Conservation (phyloP, 2,113 vertebrate species). For the Chionis minor region DNA sequence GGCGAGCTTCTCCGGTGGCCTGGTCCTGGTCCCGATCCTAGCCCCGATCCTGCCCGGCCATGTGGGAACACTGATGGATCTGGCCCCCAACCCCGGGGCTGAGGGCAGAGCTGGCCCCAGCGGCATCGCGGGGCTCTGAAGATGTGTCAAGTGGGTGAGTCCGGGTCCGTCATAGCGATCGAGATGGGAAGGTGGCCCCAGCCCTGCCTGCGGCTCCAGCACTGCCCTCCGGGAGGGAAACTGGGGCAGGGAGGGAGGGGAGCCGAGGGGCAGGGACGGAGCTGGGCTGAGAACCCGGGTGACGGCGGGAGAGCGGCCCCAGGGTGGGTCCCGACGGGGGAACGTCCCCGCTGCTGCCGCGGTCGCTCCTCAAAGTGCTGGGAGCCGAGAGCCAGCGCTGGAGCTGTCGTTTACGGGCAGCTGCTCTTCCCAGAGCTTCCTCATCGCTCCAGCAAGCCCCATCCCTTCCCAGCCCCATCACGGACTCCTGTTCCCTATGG, state of each 20-base stretch:
- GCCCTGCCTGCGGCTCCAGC: not conserved
- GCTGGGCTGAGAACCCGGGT: not conserved
- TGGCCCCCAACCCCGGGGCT: rapidly evolving
- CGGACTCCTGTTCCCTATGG: rapidly evolving
- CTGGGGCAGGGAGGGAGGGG: not conserved
- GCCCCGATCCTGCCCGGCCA: too few species aligned
- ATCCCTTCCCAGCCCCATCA: not conserved
- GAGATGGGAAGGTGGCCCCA: not conserved
- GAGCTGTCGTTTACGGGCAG: not conserved
- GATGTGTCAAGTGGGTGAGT: constrained; percentile 76
- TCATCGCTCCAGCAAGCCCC: rapidly evolving
- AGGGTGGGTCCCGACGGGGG: rapidly evolving
- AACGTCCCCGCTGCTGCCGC: not conserved
- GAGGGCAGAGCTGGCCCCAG: not conserved
- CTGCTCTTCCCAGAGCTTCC: not conserved
- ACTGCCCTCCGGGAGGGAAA: not conserved
- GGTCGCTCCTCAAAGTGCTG: rapidly evolving
- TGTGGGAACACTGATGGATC: not conserved
- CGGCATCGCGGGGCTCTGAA: not conserved
- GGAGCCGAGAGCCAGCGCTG: not conserved
- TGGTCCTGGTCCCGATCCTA: not conserved
- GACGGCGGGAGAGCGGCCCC: rapidly evolving
- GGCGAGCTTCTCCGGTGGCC: not conserved
- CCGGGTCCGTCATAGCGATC: rapidly evolving
- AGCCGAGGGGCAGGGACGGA: rapidly evolving